phyloP scores from a whole-genome alignment of 2,888 invertebrate genomes.

The Tachina lurida region DNA sequence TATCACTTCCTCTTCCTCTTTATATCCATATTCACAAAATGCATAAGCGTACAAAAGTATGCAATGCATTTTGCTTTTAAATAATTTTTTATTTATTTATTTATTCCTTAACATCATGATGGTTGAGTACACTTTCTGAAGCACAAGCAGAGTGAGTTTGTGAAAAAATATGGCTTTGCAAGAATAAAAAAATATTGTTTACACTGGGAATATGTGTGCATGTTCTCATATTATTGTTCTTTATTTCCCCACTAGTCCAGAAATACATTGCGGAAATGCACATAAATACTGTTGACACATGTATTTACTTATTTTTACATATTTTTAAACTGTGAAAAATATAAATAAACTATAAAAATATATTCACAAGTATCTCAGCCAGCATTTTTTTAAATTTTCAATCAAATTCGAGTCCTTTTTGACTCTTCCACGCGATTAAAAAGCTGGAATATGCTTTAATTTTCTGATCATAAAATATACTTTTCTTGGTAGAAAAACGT shows the following conservation, averaged over 20 bases:
- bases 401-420: too few relatives aligned
- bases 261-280: conserved; percentile 58
- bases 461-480: too few relatives aligned
- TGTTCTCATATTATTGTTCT: neutral
- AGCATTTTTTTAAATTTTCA: too few relatives aligned
- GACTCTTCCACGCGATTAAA: too few relatives aligned
- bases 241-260: conserved; percentile 58
- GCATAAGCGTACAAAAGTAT: conserved; percentile 4
- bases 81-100: conserved; percentile 11
- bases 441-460: too few relatives aligned
- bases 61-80: conserved; percentile 37
- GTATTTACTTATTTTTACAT: conserved; percentile 68
- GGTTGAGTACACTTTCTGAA: conserved; percentile 66
- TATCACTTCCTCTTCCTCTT: neutral
- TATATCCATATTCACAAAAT: conserved; percentile 45
- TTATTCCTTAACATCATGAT: conserved; percentile 47
- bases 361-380: conserved; percentile 11
- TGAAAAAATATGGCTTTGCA: conserved; percentile 35
- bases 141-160: conserved; percentile 42
- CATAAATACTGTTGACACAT: conserved; percentile 69
- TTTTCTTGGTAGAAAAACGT: too few relatives aligned
- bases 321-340: conserved; percentile 54
- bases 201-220: neutral
- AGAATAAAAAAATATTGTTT: neutral
- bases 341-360: conserved; percentile 47